phyloP scores from a whole-genome alignment of 2,797 vertebrate species.

The Smutsia temminckii region DNA sequence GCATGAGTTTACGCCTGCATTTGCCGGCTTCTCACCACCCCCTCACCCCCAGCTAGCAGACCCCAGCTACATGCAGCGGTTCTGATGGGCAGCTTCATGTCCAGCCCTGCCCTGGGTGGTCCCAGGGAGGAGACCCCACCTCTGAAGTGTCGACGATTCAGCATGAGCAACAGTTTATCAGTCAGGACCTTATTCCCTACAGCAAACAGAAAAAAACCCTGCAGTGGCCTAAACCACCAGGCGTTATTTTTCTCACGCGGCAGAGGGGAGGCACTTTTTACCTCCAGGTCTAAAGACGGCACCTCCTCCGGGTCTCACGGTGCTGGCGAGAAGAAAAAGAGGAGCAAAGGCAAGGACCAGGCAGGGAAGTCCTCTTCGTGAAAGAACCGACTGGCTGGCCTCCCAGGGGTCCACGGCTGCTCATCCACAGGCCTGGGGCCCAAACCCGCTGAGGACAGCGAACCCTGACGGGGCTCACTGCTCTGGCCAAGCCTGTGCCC shows the following conservation, averaged over 20 bases:
- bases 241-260: background rate
- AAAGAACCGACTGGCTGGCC: background rate
- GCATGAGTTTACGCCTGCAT: background rate
- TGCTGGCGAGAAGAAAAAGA: background rate
- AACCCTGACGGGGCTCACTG: background rate
- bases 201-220: background rate
- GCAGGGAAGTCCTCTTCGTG: background rate
- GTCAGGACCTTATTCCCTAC: no score
- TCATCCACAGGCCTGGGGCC: background rate
- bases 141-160: no score
- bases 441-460: fast-evolving
- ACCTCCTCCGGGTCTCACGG: background rate
- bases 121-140: background rate
- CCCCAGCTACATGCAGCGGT: no score
- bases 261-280: background rate
- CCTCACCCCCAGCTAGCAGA: no score
- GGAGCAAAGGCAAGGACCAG: background rate
- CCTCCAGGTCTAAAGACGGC: fast-evolving
- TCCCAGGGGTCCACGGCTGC: background rate
- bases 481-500: background rate
- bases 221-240: background rate
- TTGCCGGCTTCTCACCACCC: background rate
- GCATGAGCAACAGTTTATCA: no score
- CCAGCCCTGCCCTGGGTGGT: no score
- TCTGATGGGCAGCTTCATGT: no score